Base-by-base conservation (phyloP, 1,140 invertebrate genomes). In the Aphelinus certus region DNA sequence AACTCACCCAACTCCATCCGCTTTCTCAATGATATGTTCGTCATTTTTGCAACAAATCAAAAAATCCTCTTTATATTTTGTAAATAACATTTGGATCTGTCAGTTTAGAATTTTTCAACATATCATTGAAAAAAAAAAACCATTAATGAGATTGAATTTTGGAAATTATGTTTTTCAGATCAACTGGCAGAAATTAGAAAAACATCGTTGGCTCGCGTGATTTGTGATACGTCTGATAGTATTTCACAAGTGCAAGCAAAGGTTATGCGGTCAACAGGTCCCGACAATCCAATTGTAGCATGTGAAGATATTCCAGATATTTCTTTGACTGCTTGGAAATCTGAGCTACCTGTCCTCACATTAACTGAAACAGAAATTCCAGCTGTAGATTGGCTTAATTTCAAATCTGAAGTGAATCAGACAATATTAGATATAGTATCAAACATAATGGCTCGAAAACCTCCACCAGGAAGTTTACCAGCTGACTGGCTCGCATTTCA, bases 141-240 rank as follows among this genome's bases (percentile, higher is more conserved):
- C 3, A n/a, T 47, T 7, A 64, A 53, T 67, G 47, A 64, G 45
- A 42, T 42, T 46, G 61, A 67, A 71, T 78, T 76, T 84, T 26
- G 26, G 0, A 53, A 53, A 53, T 53, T 53, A 53, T 53, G 84
- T 85, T 79, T 88, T 87, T 5, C 81, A 93, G 93, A 91, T 56
- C 97, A 99, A 91, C 86, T 99, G 3, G 83, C 88, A 6, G 94
- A 98, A 82, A 93, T 99, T 45, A 91, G 95, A 48, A 96, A 95
- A 82, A 93, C 92, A 1, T 92, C 92, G 1, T 85, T 99, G 10
- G 94, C 96, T 0, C 89, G 92, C 55, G 90, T 99, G 3, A 93
- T 99, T 57, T 99, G 98, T 82, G 93, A 96, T 74, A 98, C 96
- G 87, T 92, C 94, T 1, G 94, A 95, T 78, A 89, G 91, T 3